Percentiles rank a stretch among this genome's conserved stretches.
phyloP scores from a whole-genome alignment of 2,888 invertebrate species.

The Athalia circularis region DNA sequence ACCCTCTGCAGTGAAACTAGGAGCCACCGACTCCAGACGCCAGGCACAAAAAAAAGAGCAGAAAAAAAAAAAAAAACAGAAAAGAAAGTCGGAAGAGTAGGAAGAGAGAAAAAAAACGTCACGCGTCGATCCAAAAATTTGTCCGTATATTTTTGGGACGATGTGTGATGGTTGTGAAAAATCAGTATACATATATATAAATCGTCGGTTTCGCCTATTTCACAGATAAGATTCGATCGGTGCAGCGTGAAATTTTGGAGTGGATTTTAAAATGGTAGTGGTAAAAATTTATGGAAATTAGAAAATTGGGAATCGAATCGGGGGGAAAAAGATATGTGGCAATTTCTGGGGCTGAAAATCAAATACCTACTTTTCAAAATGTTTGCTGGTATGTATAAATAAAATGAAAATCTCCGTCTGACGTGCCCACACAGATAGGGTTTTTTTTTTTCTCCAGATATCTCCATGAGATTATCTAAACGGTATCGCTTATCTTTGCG shows the following conservation, averaged over 20 bases:
- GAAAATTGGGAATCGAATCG: too few relatives aligned
- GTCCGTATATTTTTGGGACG: too few relatives aligned
- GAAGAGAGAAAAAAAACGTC: slow-evolving; percentile 43
- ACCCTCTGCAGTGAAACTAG: too few relatives aligned
- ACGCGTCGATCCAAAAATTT: slow-evolving; percentile 9
- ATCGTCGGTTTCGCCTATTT: too few relatives aligned
- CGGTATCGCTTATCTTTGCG: slow-evolving; percentile 29
- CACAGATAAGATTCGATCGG: too few relatives aligned
- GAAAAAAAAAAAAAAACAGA: slow-evolving; percentile 49
- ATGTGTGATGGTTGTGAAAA: too few relatives aligned
- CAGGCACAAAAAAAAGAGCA: slow-evolving; percentile 2
- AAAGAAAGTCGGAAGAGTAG: slow-evolving; percentile 47
- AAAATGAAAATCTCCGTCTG: background rate
- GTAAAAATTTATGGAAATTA: too few relatives aligned
- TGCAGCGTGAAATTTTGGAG: too few relatives aligned
- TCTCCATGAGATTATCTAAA: slow-evolving; percentile 40
- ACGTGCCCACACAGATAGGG: background rate
- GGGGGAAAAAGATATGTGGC: background rate
- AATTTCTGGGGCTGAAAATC: background rate
- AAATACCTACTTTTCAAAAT: background rate
- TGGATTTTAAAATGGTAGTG: too few relatives aligned
- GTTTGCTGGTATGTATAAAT: slow-evolving; percentile 1
- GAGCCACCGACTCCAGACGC: background rate
- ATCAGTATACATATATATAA: too few relatives aligned
- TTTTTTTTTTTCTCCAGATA: background rate